Evolutionary conservation across 2,888 invertebrate species (phyloP), one percentile per base, ranked within the genome.

Genomic region (Thera obeliscata): DNA sequence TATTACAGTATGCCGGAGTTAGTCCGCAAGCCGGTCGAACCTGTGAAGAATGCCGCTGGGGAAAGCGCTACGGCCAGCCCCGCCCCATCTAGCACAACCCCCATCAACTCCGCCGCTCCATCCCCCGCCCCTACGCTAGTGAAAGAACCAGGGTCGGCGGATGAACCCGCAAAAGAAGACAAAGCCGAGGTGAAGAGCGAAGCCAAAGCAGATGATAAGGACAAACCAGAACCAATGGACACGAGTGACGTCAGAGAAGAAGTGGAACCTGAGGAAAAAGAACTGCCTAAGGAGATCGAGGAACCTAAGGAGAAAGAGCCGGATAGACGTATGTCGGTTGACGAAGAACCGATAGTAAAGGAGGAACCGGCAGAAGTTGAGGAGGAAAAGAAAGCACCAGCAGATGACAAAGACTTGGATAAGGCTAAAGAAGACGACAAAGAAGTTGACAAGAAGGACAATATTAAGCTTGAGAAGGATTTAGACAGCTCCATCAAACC

Each of bases 1-100:
- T 97, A 98, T 78, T 98, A 99, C 87, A 99, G 98, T 82, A 98
- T 99, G 98, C 99, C 99, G 0, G 98, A 98, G 86, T 94, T 97
- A 79, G 96, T 97, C 74, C 95, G 96, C 57, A 98, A 96, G 84
- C 96, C 97, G 0, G 96, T 97, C 1, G 96, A 97, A 77, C 96
- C 97, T 0, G 95, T 95, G 35, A 94, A 94, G 71, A 84, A 90
- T 78, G 84, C 86, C 9, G 78, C 87, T 0, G 84, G 89, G 75
- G 90, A 91, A 22, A 96, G 96, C 81, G 96, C 96, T 0, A 96
- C 96, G 0, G 95, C 97, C 0, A 96, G 96, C 81, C 97, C 97
- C 0, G 96, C 96, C 0, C 96, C 96, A 0, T 95, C 95, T 0
- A 90, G 93, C 0, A 94, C 94, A 2, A 91, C 94, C 0, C 93